These are phyloP conservation scores for Engystomops pustulosus DNA, from an alignment of 2,113 vertebrate species.

Conservation along the genomic window DNA sequence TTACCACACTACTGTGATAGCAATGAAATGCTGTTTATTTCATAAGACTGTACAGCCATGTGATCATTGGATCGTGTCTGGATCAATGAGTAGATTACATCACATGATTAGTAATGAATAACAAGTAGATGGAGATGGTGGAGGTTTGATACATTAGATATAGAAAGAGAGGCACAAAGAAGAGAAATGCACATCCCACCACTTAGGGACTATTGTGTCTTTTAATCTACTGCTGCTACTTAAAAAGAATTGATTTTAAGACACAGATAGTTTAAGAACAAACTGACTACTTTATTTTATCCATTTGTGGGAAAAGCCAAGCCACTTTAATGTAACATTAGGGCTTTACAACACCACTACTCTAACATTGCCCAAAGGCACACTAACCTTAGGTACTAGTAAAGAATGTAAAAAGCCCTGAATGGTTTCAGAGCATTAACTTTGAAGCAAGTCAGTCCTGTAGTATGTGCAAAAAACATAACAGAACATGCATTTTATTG, in stretches of 20 bases:
- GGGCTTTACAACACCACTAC: constrained; percentile 48
- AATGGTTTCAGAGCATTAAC: constrained; percentile 60
- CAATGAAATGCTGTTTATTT: too few species aligned
- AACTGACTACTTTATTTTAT: constrained; percentile 45
- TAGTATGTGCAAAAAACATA: constrained; percentile 56
- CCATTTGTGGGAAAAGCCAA: constrained; percentile 47
- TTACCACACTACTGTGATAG: too few species aligned
- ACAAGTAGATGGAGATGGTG: not conserved
- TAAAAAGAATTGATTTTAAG: constrained; percentile 41
- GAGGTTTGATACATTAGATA: not conserved
- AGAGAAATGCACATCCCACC: not conserved
- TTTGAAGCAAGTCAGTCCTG: constrained; percentile 59
- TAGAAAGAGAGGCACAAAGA: not conserved
- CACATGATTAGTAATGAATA: too few species aligned
- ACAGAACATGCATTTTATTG: constrained; percentile 60
- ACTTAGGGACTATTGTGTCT: not conserved
- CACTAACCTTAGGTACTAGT: constrained; percentile 39
- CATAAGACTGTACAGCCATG: too few species aligned
- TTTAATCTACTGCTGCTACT: constrained; percentile 27
- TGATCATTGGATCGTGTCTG: too few species aligned
- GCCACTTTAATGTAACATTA: constrained; percentile 45
- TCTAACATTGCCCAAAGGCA: constrained; percentile 58
- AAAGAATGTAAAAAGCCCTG: constrained; percentile 46
- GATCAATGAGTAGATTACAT: too few species aligned
- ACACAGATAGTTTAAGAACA: constrained; percentile 37